Evolutionary conservation across 2,113 vertebrate species (phyloP), one percentile per base, ranked within the genome.

Genomic region (Heterotilapia buettikoferi): DNA sequence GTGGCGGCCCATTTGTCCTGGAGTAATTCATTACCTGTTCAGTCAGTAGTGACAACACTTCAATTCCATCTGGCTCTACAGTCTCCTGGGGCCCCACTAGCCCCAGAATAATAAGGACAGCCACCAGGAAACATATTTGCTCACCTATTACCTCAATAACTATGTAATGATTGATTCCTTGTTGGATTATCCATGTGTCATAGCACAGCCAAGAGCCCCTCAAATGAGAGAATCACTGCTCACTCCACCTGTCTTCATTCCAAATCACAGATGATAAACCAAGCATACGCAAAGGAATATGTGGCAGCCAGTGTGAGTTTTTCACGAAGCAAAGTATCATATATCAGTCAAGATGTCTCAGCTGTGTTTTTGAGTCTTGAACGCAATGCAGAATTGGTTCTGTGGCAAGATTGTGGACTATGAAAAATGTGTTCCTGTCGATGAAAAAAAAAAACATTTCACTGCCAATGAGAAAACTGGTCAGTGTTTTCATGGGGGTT

Each of bases 1-100:
- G 91, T 92, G 94, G 93, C 53, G 57, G 85, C 93, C 94, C 93
- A 96, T 96, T 96, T 96, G 94, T 96, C 92, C 92, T 85, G 86
- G 63, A 93, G 94, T 95, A 96, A 96, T 96, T 95, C 94, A 96
- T 96, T 96, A 96, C 92, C 92, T 90, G 92, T 94, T 96, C 94
- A 95, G 84, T 95, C 95, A 88, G 90, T 90, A 83, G 93, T 93
- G 94, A 96, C 95, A 96, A 94, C 93, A 93, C 93, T 90, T 96
- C 93, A 93, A 91, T 95, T 96, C 95, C 95, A 96, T 95, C 94
- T 96, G 95, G 95, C 94, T 91, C 83, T 5, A 8, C 59, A 14
- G 85, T 91, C 91, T 94, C 93, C 86, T 66, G 92, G 89, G 94
- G 90, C 26, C 68, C 92, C 76, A 10, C 79, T 76, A 88, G 87